phyloP scores from a whole-genome alignment of 1,140 invertebrate species.

The Drosophila serrata region DNA sequence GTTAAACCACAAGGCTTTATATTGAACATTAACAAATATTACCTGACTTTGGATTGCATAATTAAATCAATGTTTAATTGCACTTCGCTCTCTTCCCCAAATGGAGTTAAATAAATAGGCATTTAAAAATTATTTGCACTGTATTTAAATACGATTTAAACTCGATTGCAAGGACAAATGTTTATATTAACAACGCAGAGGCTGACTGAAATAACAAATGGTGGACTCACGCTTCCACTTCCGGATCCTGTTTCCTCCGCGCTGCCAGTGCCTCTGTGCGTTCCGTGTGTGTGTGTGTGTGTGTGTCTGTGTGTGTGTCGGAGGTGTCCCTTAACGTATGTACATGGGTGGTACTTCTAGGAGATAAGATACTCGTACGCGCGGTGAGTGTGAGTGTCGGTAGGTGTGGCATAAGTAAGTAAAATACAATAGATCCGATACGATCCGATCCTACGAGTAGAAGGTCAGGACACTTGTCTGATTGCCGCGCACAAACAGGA shows the following conservation, averaged over 20 bases:
- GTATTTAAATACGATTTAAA: constrained; percentile 50
- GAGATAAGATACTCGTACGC: constrained; percentile 63
- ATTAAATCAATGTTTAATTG: no score
- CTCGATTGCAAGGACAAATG: constrained; percentile 40
- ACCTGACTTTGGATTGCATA: not conserved
- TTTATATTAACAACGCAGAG: constrained; percentile 25
- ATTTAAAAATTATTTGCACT: constrained; percentile 45
- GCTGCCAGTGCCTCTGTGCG: constrained; percentile 52
- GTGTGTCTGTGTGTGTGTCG: no score
- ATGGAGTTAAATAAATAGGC: not conserved
- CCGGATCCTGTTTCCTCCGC: not conserved
- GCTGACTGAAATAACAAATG: not conserved
- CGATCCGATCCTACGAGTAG: constrained; percentile 92
- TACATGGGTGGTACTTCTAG: constrained; percentile 76
- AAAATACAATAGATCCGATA: constrained; percentile 38
- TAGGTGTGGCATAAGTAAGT: constrained; percentile 44
- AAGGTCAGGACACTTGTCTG: constrained; percentile 98
- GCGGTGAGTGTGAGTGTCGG: constrained; percentile 41
- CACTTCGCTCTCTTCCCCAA: not conserved
- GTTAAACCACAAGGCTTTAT: no score
- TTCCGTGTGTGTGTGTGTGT: no score
- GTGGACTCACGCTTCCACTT: not conserved
- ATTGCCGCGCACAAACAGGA: constrained; percentile 97
- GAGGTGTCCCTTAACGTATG: constrained; percentile 62
- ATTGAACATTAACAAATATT: not conserved